phyloP scores from a whole-genome alignment of 2,113 vertebrate genomes.

The Ailuropoda melanoleuca region DNA sequence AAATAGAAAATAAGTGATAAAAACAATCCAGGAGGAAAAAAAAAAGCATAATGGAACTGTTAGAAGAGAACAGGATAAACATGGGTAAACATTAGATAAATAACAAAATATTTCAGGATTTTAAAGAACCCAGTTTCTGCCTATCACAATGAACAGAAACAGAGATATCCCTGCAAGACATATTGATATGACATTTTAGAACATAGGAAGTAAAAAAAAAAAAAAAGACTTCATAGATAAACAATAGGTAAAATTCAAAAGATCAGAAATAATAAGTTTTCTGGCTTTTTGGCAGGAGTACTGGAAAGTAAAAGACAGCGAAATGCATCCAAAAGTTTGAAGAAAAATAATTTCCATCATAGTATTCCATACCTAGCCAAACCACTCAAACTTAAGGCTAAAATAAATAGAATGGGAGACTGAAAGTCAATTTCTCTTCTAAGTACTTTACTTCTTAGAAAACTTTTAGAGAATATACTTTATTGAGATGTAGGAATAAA shows the following conservation, averaged over 20 bases:
- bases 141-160: neutral
- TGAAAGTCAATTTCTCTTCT: neutral
- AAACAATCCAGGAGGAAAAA: neutral
- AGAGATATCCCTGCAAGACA: neutral
- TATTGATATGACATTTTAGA: neutral
- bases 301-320: neutral
- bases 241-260: neutral
- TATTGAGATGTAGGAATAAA: neutral
- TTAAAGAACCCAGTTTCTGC: neutral
- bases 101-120: neutral
- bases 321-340: neutral
- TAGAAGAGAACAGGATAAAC: neutral
- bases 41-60: neutral
- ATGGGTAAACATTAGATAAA: neutral
- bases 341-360: neutral
- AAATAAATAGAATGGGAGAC: neutral
- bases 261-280: neutral
- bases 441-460: neutral
- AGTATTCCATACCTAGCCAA: neutral
- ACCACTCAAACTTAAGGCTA: neutral
- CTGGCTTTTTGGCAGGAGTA: neutral
- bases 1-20: neutral
- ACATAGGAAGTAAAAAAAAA: neutral
- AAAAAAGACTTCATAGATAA: neutral
- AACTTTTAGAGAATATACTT: neutral